phyloP scores from a whole-genome alignment of 2,113 vertebrate species.

The Athene noctua region DNA sequence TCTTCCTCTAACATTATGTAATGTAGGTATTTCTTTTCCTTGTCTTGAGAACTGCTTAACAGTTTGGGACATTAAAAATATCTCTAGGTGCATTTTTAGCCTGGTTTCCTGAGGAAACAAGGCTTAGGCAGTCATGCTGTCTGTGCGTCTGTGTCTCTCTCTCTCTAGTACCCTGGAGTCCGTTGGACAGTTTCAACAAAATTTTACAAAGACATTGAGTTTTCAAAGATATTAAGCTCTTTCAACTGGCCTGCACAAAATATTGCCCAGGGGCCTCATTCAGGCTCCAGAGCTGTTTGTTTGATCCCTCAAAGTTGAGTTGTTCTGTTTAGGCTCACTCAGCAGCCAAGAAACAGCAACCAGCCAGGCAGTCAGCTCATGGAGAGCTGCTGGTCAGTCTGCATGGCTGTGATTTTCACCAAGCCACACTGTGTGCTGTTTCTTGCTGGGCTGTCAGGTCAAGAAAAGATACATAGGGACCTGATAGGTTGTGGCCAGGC shows the following conservation, averaged over 20 bases:
- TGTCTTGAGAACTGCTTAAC: neutral
- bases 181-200: neutral
- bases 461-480: neutral
- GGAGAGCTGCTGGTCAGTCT: neutral
- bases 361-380: neutral
- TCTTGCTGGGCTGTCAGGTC: neutral
- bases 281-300: neutral
- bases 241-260: neutral
- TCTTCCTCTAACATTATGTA: neutral
- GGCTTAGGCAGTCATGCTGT: neutral
- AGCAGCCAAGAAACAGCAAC: neutral
- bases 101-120: constrained; percentile 44
- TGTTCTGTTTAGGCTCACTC: constrained; percentile 22
- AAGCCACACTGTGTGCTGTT: neutral
- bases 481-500: neutral
- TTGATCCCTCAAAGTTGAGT: neutral
- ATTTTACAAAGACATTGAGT: neutral
- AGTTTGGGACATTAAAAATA: neutral
- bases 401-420: neutral
- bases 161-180: neutral
- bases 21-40: neutral
- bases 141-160: neutral
- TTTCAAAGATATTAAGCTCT: constrained; percentile 21
- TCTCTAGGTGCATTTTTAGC: neutral
- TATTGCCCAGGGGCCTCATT: neutral